A percentile compares a stretch with the other conserved stretches of the same genome.
Conservation (phyloP, 2,113 vertebrate species). For the Bos indicus region DNA sequence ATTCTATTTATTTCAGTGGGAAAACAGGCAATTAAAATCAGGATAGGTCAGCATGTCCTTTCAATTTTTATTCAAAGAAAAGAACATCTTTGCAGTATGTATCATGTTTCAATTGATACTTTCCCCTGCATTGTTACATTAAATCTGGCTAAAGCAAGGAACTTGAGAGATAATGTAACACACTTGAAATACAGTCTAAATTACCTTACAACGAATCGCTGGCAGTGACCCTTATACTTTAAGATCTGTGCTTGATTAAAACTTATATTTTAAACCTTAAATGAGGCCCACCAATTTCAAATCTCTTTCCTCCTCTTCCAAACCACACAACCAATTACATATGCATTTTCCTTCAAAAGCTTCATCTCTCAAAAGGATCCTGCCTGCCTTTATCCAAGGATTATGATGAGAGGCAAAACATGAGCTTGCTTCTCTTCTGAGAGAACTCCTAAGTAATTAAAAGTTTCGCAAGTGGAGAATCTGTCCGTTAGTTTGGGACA, state of each 20-base stretch:
- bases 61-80: constrained; percentile 17
- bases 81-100: constrained; percentile 24
- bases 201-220: constrained; percentile 32
- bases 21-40: constrained; percentile 30
- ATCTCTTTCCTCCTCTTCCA: constrained; percentile 63
- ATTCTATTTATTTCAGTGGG: not conserved
- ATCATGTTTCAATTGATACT: constrained; percentile 33
- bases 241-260: constrained; percentile 61
- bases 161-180: not conserved
- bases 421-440: constrained; percentile 53
- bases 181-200: constrained; percentile 15
- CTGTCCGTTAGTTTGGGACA: constrained; percentile 56
- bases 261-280: constrained; percentile 55
- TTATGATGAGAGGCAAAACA: constrained; percentile 46
- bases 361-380: constrained; percentile 59
- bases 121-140: constrained; percentile 32
- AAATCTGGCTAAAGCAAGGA: constrained; percentile 20
- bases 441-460: constrained; percentile 63
- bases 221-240: constrained; percentile 37
- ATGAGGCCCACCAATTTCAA: constrained; percentile 63
- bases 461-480: constrained; percentile 61
- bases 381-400: constrained; percentile 62
- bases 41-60: not conserved
- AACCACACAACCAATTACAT: constrained; percentile 61
- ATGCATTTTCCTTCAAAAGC: constrained; percentile 63